Base-by-base conservation (phyloP, 2,113 vertebrate species). In the Plestiodon gilberti region DNA sequence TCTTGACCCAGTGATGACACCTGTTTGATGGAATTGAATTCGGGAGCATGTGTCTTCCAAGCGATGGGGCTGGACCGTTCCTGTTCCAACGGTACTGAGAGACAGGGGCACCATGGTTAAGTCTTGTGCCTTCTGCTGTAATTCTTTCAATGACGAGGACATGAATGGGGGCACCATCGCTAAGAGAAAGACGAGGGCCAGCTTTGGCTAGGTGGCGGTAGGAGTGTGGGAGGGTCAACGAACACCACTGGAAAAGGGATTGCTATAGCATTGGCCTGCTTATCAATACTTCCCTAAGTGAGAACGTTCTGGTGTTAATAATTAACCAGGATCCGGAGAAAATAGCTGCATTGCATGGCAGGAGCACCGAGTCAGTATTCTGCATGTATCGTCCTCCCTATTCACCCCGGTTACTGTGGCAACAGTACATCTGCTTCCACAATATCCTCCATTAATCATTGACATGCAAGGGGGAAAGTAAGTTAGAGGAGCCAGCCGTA, bases 371-470 rank as follows among this genome's bases (percentile, higher is more conserved):
- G 75, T 48, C 90, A 91, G 90, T 82, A 67, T 91, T 90, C 92
- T 76, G 82, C 82, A 28, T 65, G 87, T 78, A 91, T 88, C 92
- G 73, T 84, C 84, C 89, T 84, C 0, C 1, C 89, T 83, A 75
- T 90, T 93, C 6, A 3, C 15, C 78, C 52, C 55, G 79, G 95
- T 93, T 90, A 87, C 93, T 93, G 90, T 94, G 92, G 93, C 75
- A 89, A 94, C 93, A 77, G 92, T 18, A 55, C 93, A 91, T 91
- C 93, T 94, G 92, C 92, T 90, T 84, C 78, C 90, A 93, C 91
- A 82, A 71, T 48, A 90, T 87, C 93, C 81, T 79, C 89, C 91
- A 88, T 94, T 90, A 94, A 94, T 95, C 94, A 92, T 93, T 95
- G 81, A 95, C 92, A 93, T 67, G 25, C 48, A 14, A 30, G 67